Base-by-base conservation (phyloP, 2,888 invertebrate genomes). In the Tanypteryx hageni region DNA sequence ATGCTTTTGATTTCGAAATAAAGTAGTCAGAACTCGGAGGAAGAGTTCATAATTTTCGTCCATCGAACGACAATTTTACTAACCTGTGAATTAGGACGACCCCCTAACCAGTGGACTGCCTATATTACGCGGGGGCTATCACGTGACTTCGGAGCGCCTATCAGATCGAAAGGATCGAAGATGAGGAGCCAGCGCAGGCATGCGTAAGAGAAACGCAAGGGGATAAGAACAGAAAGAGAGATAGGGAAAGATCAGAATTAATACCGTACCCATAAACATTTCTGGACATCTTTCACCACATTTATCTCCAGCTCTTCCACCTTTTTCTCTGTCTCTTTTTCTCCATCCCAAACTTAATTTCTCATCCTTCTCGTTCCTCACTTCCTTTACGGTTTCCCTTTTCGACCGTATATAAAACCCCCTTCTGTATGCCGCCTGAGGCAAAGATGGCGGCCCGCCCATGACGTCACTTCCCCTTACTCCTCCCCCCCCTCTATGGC, bases 381-480 rank as follows among this genome's bases (percentile, higher is more conserved):
- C 18, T 64, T 56, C 89, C 5, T 64, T 44, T 11, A 10, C 76
- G 27, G 76, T 76, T 89, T 44, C 89, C 89, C 61, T 89, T 68
- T 22, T 89, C 64, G 11, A 64, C n/a, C 44, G 13, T 10, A 27
- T 31, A 64, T 64, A n/a, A 89, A 31, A 61, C 31, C 89, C 86
- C 64, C 89, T 83, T 27, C 86, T 27, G 64, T 64, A 64, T 18
- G 44, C 61, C 61, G 64, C 89, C 89, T 64, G 59, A 68, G 89
- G 89, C 89, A 89, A 89, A 89, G 89, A 89, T 89, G 89, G 89
- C 89, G 89, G 44, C 64, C 68, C 7, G n/a, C 89, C 68, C 64
- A 64, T 89, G 89, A 89, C 89, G 89, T 89, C 89, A 89, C 64
- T 64, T 44, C 44, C 64, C 58, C 58, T 56, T 64, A 22, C 16